phyloP scores from a whole-genome alignment of 2,113 vertebrate genomes.

The Pungitius pungitius region DNA sequence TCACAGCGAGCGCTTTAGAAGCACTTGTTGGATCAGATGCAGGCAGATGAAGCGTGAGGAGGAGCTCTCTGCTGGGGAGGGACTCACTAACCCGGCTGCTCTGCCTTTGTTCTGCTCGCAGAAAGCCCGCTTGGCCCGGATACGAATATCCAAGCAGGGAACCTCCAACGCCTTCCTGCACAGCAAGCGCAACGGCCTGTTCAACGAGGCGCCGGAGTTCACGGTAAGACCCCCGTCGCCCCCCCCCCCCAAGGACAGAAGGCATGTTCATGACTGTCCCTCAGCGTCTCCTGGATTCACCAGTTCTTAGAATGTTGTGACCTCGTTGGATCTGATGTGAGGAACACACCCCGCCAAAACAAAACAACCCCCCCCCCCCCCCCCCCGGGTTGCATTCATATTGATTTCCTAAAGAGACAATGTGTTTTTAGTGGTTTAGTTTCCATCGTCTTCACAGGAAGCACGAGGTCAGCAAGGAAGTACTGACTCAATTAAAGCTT shows the following conservation, averaged over 20 bases:
- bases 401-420: constrained; percentile 13
- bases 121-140: constrained; percentile 96
- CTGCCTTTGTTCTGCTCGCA: constrained; percentile 69
- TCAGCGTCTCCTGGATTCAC: constrained; percentile 40
- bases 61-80: constrained; percentile 15
- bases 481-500: not conserved
- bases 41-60: constrained; percentile 44
- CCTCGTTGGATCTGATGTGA: constrained; percentile 38
- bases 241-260: too few relatives aligned
- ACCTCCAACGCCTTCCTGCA: constrained; percentile 92
- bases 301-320: constrained; percentile 37
- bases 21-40: constrained; percentile 60
- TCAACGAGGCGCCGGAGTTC: constrained; percentile 93
- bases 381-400: constrained; percentile 25
- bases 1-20: constrained; percentile 62
- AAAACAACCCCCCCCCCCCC: constrained; percentile 4
- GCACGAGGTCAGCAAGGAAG: not conserved
- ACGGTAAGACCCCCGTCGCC: constrained; percentile 81
- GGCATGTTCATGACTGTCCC: not conserved
- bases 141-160: constrained; percentile 92
- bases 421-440: not conserved
- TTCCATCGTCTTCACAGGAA: constrained; percentile 5
- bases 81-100: not conserved
- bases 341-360: too few relatives aligned
- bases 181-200: constrained; percentile 95